Evolutionary conservation across 2,113 vertebrate species (phyloP), one percentile per base, ranked within the genome.

Genomic region (Haemorhous mexicanus): DNA sequence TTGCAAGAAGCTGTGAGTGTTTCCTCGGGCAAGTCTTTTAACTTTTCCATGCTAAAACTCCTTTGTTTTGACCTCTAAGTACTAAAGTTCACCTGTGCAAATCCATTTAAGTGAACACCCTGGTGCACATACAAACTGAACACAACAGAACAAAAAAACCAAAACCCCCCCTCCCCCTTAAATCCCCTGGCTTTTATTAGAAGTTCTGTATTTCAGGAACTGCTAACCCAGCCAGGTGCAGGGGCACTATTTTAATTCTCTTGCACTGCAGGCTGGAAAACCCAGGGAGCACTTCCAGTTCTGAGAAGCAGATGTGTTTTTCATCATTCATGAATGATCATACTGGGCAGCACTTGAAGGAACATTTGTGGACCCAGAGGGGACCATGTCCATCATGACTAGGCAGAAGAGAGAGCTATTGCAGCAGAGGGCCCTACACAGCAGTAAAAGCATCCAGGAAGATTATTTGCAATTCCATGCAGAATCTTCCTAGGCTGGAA

Each of bases 401-500:
- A 44, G 85, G 88, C 76, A 92, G 47, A 77, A 81, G 52, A 92
- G 33, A 70, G 43, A 53, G 39, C 43, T 84, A 10, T 27, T 76
- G 69, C 59, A 94, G 66, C 81, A 91, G 41, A 93, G 35, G 56
- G 52, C 68, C 23, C 86, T 86, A 79, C 4, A 9, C 46, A 86
- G 68, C 49, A 81, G n/a, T 90, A 78, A 96, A 94, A 84, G 16
- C 56, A 90, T 55, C 13, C 9, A 4, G 52, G 39, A 87, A 92
- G 44, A 86, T 84, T 81, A 84, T 90, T 96, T 90, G 56, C 46
- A 81, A 86, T 91, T 89, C 82, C 28, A 49, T 43, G 26, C 64
- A 81, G 68, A 89, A 81, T 75, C 52, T 90, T 89, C 62, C 90
- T 37, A 64, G 88, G 83, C 67, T 87, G 50, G 83, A 87, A 90